Evolutionary conservation across 92 coral and sea anemone species (phyloP), one percentile per base, ranked within the genome.

Genomic region (Palythoa grandiflora): DNA sequence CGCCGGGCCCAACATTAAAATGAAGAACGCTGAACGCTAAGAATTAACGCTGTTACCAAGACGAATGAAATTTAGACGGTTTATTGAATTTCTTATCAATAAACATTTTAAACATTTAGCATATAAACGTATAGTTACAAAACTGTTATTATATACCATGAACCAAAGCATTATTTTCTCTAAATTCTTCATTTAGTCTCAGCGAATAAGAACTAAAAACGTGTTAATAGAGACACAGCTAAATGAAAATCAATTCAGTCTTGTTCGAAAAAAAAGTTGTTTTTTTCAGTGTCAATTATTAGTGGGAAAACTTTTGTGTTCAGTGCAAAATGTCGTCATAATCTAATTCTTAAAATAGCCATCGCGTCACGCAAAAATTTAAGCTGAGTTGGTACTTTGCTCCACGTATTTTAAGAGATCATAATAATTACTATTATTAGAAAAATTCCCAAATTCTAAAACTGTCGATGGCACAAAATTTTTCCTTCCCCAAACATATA

Each of bases 401-500:
- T 19, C 14, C 6, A 17, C 17, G 28, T 28, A 28, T 28, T 28
- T 28, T 28, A 28, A 28, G 28, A 28, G 0, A 28, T 0, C 75
- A 4, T 71, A 44, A 47, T 36, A 71, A 71, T n/a, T n/a, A 9
- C 28, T 28, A 28, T 28, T 28, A 28, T 28, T 71, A 71, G 78
- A 13, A 73, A 73, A 39, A 16, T 9, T 2, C 78, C 13, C 2
- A 12, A 39, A 11, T 44, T 28, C 86, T 66, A 81, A 81, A 81
- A 66, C 14, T 66, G 86, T 40, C 60, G 86, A 81, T 81, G 20
- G 17, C 53, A 48, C 21, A 17, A 81, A 81, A 65, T 19, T 63
- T 28, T 0, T 12, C 12, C 10, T n/a, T 2, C 63, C 14, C 57
- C 10, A 47, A 81, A 5, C 75, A 48, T 66, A 81, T 81, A 81